Conservation (phyloP, 2,113 vertebrate genomes). For the Tyto alba region DNA sequence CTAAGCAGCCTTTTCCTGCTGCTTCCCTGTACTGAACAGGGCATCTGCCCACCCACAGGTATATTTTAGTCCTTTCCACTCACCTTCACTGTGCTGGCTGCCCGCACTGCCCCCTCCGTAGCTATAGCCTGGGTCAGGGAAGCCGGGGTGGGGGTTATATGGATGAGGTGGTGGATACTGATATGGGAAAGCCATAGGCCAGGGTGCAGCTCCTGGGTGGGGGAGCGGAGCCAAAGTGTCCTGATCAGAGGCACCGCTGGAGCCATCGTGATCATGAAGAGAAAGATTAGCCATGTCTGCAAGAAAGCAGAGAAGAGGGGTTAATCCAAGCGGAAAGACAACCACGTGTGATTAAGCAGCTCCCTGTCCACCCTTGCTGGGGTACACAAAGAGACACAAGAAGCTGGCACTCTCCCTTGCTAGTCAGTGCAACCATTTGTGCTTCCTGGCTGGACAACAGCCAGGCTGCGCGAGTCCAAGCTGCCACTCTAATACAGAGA, state of each 20-base stretch:
- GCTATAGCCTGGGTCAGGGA: slow-evolving; percentile 79
- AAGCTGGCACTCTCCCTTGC: not conserved
- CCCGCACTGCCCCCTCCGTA: slow-evolving; percentile 81
- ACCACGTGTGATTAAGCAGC: not conserved
- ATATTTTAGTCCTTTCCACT: not conserved
- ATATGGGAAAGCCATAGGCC: slow-evolving; percentile 91
- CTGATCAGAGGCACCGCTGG: slow-evolving; percentile 87
- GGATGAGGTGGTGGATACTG: slow-evolving; percentile 88
- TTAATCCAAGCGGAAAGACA: not conserved
- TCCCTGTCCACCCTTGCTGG: not conserved
- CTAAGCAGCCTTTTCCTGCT: not conserved
- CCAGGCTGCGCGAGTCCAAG: not conserved
- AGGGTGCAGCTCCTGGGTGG: slow-evolving; percentile 90
- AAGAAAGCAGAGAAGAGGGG: not conserved
- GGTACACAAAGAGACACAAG: not conserved
- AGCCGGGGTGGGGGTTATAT: slow-evolving; percentile 83
- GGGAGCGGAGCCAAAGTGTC: slow-evolving; percentile 90
- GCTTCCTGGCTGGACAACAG: not conserved
- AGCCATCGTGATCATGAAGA: slow-evolving; percentile 87
- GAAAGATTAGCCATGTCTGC: slow-evolving; percentile 87
- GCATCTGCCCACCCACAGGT: not conserved
- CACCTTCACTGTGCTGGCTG: slow-evolving; percentile 90
- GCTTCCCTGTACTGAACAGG: not conserved
- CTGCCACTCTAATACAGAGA: not conserved
- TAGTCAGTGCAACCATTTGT: not conserved